phyloP scores from a whole-genome alignment of 2,888 invertebrate species.

The Mamestra brassicae region DNA sequence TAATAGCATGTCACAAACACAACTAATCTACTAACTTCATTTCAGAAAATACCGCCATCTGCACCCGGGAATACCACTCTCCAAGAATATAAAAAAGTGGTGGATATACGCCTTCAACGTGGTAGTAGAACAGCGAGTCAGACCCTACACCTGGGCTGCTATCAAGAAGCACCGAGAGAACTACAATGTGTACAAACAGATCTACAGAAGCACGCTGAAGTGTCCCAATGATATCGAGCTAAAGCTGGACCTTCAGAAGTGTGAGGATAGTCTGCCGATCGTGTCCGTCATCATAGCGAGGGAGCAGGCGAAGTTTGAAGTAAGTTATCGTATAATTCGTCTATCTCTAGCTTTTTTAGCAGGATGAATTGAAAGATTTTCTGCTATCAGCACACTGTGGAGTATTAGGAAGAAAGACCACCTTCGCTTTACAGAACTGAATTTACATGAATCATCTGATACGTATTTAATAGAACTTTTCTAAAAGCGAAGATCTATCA shows the following conservation, averaged over 20 bases:
- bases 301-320: conserved; percentile 95
- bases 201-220: conserved; percentile 93
- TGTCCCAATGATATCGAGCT: conserved; percentile 94
- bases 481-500: too few relatives aligned
- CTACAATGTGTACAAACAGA: conserved; percentile 92
- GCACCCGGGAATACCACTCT: conserved; percentile 91
- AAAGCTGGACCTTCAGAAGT: conserved; percentile 93
- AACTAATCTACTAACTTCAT: background rate
- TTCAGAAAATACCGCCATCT: conserved; percentile 92
- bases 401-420: too few relatives aligned
- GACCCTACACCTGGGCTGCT: conserved; percentile 94
- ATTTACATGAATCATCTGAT: too few relatives aligned
- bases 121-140: conserved; percentile 93
- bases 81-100: conserved; percentile 92
- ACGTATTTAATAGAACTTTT: too few relatives aligned
- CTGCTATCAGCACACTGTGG: too few relatives aligned
- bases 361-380: too few relatives aligned
- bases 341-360: background rate
- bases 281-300: conserved; percentile 94
- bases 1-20: too few relatives aligned
- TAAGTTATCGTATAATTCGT: conserved; percentile 71
- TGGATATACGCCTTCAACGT: conserved; percentile 94
- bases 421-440: too few relatives aligned
- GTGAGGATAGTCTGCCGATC: conserved; percentile 94
- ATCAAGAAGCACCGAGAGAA: conserved; percentile 93